Evolutionary conservation across 2,797 vertebrate species (phyloP).

Genomic region (Enoplosus armatus): DNA sequence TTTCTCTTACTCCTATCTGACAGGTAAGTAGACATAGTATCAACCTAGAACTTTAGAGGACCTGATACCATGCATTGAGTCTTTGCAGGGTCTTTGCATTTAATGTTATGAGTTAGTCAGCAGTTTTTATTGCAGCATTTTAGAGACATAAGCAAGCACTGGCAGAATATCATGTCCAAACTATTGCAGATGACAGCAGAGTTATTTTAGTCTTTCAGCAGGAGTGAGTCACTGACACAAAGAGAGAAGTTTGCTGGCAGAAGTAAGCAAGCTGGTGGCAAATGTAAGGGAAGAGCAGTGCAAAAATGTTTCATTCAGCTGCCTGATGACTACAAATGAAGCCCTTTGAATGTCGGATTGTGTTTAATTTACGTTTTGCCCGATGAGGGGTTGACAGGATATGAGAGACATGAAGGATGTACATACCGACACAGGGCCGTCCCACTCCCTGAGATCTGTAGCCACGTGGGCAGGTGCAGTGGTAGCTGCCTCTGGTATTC

Average conservation of each 20-base stretch:
- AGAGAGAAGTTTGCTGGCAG: constrained; percentile 39
- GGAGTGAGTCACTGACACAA: constrained; percentile 29
- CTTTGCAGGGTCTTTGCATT: background rate
- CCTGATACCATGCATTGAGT: constrained; percentile 35
- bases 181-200: constrained; percentile 25
- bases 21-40: background rate
- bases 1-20: constrained; percentile 21
- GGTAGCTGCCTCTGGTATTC: constrained; percentile 94
- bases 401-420: background rate
- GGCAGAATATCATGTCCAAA: constrained; percentile 13
- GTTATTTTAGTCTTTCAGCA: constrained; percentile 42
- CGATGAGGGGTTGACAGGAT: background rate
- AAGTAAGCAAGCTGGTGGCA: constrained; percentile 54
- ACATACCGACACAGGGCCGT: constrained; percentile 93
- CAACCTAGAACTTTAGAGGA: constrained; percentile 9
- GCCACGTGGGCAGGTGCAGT: constrained; percentile 93
- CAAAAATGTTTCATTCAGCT: background rate
- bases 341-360: background rate
- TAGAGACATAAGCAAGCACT: constrained; percentile 61
- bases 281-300: constrained; percentile 14
- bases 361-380: background rate
- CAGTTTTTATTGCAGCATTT: constrained; percentile 33
- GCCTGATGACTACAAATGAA: background rate
- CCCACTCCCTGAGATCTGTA: constrained; percentile 92
- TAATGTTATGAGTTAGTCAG: constrained; percentile 50